Evolutionary conservation across 2,113 vertebrate species (phyloP), one percentile per base, ranked within the genome.

Genomic region (Scartelaos histophorus): DNA sequence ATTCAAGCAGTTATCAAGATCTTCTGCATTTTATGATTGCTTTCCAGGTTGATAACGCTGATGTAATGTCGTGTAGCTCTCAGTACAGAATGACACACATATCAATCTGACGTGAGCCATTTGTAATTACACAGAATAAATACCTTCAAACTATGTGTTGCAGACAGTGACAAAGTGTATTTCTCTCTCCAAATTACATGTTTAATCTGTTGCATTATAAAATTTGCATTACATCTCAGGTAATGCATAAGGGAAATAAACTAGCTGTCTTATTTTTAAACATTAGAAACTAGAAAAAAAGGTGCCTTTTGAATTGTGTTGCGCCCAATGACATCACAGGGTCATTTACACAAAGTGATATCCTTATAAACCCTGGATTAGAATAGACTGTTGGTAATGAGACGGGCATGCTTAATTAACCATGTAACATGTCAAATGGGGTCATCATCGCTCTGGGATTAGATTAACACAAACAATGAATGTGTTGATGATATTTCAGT

Each of bases 401-500:
- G 70, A 86, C 81, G 61, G 76, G 78, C 78, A 70, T 13, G 70
- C 82, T 71, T 83, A 85, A 90, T 90, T 88, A 90, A 88, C 88
- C 81, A 85, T 38, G 78, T 72, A 15, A 74, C 66, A 85, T 84
- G 71, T 85, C 75, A 78, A 53, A 35, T 62, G 73, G 81, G 79
- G 74, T 83, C 85, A 70, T 77, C 67, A 70, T 76, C 75, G 81
- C 76, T 34, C 68, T 38, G 25, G 79, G 85, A 88, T 88, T 82
- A 85, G 35, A 68, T 60, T 35, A 66, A 72, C 71, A 74, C 65
- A 54, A 35, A 56, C 43, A 49, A 43, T 45, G 7, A 71, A 54
- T 16, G 9, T 29, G 61, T 24, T 53, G 45, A 61, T 78, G 70
- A 66, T 62, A 16, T 74, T 67, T 74, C 71, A 53, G 67, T 69